A percentile compares a stretch with the other conserved stretches of the same genome.
phyloP scores from a whole-genome alignment of 2,888 invertebrate genomes.

The Tupiocoris notatus region DNA sequence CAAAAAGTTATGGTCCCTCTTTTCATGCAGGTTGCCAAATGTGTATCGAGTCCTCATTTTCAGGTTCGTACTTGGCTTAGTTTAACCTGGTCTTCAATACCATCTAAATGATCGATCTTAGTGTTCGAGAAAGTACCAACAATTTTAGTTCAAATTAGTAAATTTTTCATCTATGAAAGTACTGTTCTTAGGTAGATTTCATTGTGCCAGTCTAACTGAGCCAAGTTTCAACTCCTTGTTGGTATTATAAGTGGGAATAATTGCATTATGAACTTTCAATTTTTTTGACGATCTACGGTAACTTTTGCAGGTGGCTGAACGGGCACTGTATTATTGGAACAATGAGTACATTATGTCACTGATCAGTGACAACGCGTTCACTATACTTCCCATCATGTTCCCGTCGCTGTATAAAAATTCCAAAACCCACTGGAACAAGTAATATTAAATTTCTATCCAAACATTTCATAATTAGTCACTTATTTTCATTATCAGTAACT shows the following conservation, averaged over 20 bases:
- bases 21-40: constrained; percentile 93
- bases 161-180: too few species aligned
- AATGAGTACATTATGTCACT: constrained; percentile 82
- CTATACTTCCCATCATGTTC: constrained; percentile 78
- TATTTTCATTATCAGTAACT: neutral
- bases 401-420: constrained; percentile 72
- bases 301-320: constrained; percentile 63
- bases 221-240: too few species aligned
- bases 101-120: too few species aligned
- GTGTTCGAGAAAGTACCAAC: too few species aligned
- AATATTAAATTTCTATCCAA: too few species aligned
- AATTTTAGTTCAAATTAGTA: too few species aligned
- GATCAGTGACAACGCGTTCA: constrained; percentile 73
- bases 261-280: too few species aligned
- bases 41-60: constrained; percentile 98
- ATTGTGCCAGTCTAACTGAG: too few species aligned
- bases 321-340: constrained; percentile 82
- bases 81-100: too few species aligned
- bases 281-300: too few species aligned
- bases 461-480: neutral
- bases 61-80: constrained; percentile 74
- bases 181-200: too few species aligned
- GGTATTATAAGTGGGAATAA: too few species aligned
- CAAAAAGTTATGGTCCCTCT: constrained; percentile 95
- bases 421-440: constrained; percentile 81